Evolutionary conservation across 2,797 vertebrate genomes (phyloP).

Genomic region (Parotocinclus haroldoi): DNA sequence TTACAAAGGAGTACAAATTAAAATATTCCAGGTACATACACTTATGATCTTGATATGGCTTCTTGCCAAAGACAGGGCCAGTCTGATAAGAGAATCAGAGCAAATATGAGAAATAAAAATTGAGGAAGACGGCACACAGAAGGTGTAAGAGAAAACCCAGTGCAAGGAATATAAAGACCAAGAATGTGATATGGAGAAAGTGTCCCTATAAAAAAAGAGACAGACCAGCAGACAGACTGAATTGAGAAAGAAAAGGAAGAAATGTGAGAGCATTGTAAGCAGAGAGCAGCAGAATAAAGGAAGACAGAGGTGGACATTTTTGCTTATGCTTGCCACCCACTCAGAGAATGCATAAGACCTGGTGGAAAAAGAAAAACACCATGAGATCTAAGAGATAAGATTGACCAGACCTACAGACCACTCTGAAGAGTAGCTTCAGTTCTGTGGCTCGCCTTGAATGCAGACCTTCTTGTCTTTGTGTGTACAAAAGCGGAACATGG

Average conservation of each 20-base stretch:
- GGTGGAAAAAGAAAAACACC: constrained; percentile 14
- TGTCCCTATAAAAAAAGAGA: not conserved
- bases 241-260: not conserved
- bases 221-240: not conserved
- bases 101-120: constrained; percentile 16
- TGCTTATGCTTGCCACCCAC: constrained; percentile 42
- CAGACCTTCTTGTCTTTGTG: constrained; percentile 27
- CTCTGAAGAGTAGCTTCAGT: constrained; percentile 18
- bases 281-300: constrained; percentile 5
- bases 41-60: too few relatives aligned
- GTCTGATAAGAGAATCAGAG: not conserved
- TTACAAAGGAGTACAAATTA: too few relatives aligned
- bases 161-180: not conserved
- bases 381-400: constrained; percentile 29
- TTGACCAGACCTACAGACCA: constrained; percentile 21
- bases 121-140: not conserved
- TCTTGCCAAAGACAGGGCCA: constrained; percentile 36
- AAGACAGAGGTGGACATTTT: constrained; percentile 17
- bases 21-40: too few relatives aligned
- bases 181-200: too few relatives aligned
- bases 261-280: not conserved
- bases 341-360: constrained; percentile 20
- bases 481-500: constrained; percentile 12
- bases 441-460: constrained; percentile 28
- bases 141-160: constrained; percentile 6